Percentiles rank a stretch among this genome's conserved stretches.
Evolutionary conservation across 2,797 vertebrate genomes (phyloP).

Genomic region (Pristis pectinata): DNA sequence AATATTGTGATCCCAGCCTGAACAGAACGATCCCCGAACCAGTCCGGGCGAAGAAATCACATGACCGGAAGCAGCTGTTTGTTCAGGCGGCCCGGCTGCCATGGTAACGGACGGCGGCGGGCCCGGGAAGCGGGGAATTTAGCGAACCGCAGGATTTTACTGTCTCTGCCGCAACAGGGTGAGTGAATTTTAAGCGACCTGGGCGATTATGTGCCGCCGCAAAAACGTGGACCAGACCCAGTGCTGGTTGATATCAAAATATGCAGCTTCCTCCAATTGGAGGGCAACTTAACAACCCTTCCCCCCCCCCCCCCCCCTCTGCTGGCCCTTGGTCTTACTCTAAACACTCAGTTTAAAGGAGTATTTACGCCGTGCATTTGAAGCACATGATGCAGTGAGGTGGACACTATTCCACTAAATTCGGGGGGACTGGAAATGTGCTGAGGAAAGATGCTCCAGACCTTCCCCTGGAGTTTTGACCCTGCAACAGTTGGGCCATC

Average conservation of each 20-base stretch:
- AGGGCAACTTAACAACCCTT: background rate
- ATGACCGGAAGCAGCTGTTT: constrained; percentile 1
- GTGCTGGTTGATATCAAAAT: background rate
- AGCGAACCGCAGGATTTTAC: background rate
- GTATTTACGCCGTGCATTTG: background rate
- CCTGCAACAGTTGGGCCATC: background rate
- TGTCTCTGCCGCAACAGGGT: background rate
- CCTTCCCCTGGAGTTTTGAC: background rate
- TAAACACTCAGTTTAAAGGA: no score
- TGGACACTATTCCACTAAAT: background rate
- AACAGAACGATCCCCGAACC: no score
- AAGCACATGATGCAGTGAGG: background rate
- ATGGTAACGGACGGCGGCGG: background rate
- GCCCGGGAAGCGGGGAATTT: background rate
- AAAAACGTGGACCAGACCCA: no score
- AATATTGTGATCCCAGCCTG: background rate
- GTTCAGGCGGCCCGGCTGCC: background rate
- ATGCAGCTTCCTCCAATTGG: background rate
- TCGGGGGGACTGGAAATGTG: background rate
- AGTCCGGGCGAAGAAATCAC: background rate
- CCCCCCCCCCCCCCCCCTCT: no score
- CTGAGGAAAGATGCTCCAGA: background rate
- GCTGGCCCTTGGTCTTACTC: background rate
- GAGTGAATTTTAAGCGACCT: background rate
- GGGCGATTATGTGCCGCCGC: background rate